Evolutionary conservation across 2,888 invertebrate species (phyloP), one percentile per base, ranked within the genome.

Genomic region (Aspidiotus rigidus): DNA sequence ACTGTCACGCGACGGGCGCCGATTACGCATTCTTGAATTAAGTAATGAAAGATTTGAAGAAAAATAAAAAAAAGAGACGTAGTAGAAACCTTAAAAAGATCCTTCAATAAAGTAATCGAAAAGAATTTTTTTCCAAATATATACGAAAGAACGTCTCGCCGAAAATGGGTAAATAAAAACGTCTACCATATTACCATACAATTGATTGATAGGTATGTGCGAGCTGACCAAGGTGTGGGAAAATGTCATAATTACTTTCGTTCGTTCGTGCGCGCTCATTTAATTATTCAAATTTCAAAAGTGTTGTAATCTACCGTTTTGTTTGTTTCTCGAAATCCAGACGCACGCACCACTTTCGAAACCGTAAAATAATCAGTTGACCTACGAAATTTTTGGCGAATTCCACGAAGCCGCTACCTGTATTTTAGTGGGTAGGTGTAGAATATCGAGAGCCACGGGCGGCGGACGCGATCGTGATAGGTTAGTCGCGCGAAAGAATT

Each of bases 161-260:
- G n/a, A n/a, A 49, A 11, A 49, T 49, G 6, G n/a, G n/a, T n/a
- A 49, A 49, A 49, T 13, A 49, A 49, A 49, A n/a, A 13, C n/a
- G 49, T 49, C n/a, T 49, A 49, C n/a, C 57, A 56, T 59, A 67
- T 67, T 67, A 67, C 57, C 67, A 67, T 57, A 67, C 67, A 67
- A 67, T 60, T 67, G 67, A 67, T 67, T 60, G 67, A 67, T 67
- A 67, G 28, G 28, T 28, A 28, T 28, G 28, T 3, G 28, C 28
- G 28, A 1, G 28, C 39, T 44, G 40, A 44, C 67, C 67, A 16
- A 17, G n/a, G 57, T 57, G 67, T 67, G 67, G 67, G 67, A 67
- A 67, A 67, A 67, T 67, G 44, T 59, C 67, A 44, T 59, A 67
- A 57, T 57, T 67, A 49, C 49, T 11, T n/a, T 49, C 49, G 49